phyloP scores from a whole-genome alignment of 37 sponge, comb jelly and placozoan species.

The Oopsacas minuta region DNA sequence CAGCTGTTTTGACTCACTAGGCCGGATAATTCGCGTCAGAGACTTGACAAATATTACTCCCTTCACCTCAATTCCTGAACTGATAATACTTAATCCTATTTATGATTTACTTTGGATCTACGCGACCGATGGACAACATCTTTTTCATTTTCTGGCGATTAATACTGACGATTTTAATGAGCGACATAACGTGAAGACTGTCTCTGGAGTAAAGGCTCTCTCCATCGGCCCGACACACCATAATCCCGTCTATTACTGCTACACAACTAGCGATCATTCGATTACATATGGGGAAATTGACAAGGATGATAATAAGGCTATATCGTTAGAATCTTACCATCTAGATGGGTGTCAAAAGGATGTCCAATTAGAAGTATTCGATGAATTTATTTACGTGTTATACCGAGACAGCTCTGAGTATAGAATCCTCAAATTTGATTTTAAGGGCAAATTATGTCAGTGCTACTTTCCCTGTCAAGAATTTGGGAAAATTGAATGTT shows the following conservation, averaged over 20 bases:
- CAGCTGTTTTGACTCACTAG: background rate
- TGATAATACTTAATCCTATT: background rate
- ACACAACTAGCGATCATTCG: background rate
- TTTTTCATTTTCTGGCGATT: background rate
- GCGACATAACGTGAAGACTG: background rate
- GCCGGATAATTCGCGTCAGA: background rate
- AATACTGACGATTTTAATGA: background rate
- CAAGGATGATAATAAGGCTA: background rate
- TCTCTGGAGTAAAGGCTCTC: background rate
- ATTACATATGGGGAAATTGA: background rate
- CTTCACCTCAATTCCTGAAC: background rate
- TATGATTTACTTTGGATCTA: background rate
- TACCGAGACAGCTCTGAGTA: background rate
- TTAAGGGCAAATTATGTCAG: background rate
- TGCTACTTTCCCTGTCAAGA: background rate
- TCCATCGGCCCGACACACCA: background rate
- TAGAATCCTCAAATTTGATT: background rate
- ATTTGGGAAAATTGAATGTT: background rate
- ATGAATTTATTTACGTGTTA: background rate
- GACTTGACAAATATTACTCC: background rate
- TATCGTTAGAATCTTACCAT: background rate
- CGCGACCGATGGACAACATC: background rate
- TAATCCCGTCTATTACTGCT: background rate
- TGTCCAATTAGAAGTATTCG: background rate
- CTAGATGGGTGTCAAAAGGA: background rate